Percentiles rank a stretch among this genome's conserved stretches.
These are phyloP conservation scores for Hirtodrosophila alboralis DNA, from an alignment of 2,888 invertebrate genomes.

Conservation along the genomic window DNA sequence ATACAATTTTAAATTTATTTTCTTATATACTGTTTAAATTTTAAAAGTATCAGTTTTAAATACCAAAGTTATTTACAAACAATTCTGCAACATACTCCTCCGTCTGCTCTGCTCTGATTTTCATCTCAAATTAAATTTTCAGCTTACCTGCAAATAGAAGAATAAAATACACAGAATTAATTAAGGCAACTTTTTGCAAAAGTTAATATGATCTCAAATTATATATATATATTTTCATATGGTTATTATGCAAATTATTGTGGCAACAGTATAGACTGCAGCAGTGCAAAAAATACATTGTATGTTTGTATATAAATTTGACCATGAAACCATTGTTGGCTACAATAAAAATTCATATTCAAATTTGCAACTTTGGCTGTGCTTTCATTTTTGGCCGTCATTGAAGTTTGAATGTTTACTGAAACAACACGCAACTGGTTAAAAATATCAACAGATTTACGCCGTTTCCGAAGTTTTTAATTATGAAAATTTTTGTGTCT, in stretches of 20 bases:
- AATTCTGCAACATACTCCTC: too few relatives aligned
- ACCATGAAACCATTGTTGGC: slow-evolving; percentile 65
- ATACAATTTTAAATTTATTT: too few relatives aligned
- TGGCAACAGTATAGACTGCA: slow-evolving; percentile 32
- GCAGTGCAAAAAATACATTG: too few relatives aligned
- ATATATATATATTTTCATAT: slow-evolving; percentile 11
- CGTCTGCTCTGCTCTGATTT: slow-evolving; percentile 4
- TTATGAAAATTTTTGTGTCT: slow-evolving; percentile 44
- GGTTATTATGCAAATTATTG: slow-evolving; percentile 58
- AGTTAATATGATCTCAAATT: slow-evolving; percentile 13
- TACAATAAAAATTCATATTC: slow-evolving; percentile 61
- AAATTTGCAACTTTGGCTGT: slow-evolving; percentile 30
- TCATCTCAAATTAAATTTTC: not conserved
- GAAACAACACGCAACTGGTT: slow-evolving; percentile 36
- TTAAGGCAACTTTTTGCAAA: slow-evolving; percentile 28
- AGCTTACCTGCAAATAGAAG: slow-evolving; percentile 48
- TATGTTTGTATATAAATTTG: slow-evolving; percentile 35
- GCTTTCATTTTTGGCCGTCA: slow-evolving; percentile 40
- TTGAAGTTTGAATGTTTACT: not conserved
- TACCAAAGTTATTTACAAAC: too few relatives aligned
- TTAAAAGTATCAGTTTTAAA: too few relatives aligned
- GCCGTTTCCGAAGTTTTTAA: slow-evolving; percentile 39
- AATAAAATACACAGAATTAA: slow-evolving; percentile 28
- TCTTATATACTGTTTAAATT: too few relatives aligned
- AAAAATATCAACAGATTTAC: slow-evolving; percentile 16